Evolutionary conservation across 30 jellyfish, hydroid and myxozoan genomes (phyloP), one percentile per base, ranked within the genome.

Genomic region (Phacellophora camtschatica): DNA sequence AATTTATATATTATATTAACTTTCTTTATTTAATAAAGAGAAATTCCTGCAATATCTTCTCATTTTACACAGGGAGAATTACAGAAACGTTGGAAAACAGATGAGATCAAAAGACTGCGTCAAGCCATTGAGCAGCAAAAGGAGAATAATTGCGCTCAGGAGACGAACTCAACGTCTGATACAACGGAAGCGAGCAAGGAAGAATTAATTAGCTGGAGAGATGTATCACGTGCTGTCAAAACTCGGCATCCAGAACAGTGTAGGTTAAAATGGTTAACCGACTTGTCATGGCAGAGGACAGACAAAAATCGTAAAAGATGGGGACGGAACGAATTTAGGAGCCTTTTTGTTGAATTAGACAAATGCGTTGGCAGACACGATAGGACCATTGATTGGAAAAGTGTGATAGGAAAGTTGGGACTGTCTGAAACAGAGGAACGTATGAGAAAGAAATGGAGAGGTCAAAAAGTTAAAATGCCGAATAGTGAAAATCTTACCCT

Each of bases 231-330:
- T 12, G 13, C 10, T 8, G 91, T 80, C 18, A 62, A 34, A 63
- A 80, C 91, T 3, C 59, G 91, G 22, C 30, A 43, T 55, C 20
- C 77, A 20, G 91, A 80, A 30, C 72, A 71, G 59, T 73, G 85
- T 35, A 50, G 84, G 13, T 0, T 22, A 19, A 82, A 82, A 82
- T 82, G 82, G 86, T 37, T 46, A 1, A 55, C 9, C 50, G 63
- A 68, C 29, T 65, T 80, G 37, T 55, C 79, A 3, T 65, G 56
- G 82, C 46, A 71, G 19, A 71, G 25, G 7, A 37, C 66, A 31
- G 76, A 48, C 1, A n/a, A n/a, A n/a, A 36, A 23, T 28, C 25
- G 41, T 3, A 80, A 49, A 37, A 46, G 5, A 16, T 80, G 91
- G 91, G 66, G 66, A 0, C 43, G 28, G 16, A 19, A 48, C 24